Evolutionary conservation across 1,140 invertebrate species (phyloP).

Genomic region (Drosophila baimaii): DNA sequence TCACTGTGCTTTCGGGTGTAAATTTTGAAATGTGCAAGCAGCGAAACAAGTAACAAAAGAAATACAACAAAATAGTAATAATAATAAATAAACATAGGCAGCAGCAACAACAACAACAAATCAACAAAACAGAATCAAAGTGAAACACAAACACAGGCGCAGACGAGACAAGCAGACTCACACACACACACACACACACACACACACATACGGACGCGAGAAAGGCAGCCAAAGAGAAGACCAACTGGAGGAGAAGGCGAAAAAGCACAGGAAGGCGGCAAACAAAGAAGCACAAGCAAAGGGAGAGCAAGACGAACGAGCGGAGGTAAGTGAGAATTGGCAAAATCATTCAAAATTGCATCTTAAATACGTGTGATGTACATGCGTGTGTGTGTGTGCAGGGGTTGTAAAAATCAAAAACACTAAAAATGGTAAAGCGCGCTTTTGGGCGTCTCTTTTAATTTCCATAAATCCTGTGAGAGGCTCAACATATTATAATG

Average conservation of each 20-base stretch:
- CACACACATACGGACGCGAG: conserved; percentile 1
- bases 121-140: conserved; percentile 38
- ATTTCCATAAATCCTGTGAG: conserved; percentile 1
- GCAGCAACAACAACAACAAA: conserved; percentile 34
- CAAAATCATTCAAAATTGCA: conserved; percentile 36
- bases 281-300: conserved; percentile 18
- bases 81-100: conserved; percentile 16
- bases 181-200: not conserved
- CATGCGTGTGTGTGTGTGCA: not conserved
- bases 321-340: conserved; percentile 3
- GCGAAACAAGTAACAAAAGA: conserved; percentile 4
- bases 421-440: conserved; percentile 16
- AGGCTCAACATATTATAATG: not conserved
- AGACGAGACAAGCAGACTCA: conserved; percentile 1
- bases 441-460: conserved; percentile 17
- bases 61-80: conserved; percentile 11
- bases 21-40: conserved; percentile 34
- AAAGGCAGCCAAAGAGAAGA: conserved; percentile 1
- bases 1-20: conserved; percentile 47
- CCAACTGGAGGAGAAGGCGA: not conserved
- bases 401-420: conserved; percentile 18
- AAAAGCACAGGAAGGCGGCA: conserved; percentile 7
- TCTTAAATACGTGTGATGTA: not conserved
- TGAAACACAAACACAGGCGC: conserved; percentile 35
- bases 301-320: conserved; percentile 12